A percentile compares a stretch with the other conserved stretches of the same genome.
Conservation (phyloP, 2,113 vertebrate genomes). For the Planiliza haematocheilus region DNA sequence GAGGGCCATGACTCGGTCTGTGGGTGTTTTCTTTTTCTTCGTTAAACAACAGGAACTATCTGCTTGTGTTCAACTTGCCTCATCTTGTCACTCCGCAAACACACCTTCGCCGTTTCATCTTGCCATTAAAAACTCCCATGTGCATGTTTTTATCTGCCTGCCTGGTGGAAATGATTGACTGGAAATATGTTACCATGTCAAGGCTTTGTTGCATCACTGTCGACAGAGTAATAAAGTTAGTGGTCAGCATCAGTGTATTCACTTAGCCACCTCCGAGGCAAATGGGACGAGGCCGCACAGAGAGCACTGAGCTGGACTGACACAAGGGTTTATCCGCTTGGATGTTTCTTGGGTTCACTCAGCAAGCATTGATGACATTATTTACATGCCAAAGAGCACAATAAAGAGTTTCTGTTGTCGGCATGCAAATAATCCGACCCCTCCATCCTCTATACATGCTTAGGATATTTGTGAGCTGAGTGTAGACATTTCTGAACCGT, state of each 20-base stretch:
- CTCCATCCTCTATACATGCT: constrained; percentile 34
- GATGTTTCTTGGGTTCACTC: constrained; percentile 62
- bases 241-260: constrained; percentile 7
- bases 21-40: constrained; percentile 25
- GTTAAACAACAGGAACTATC: constrained; percentile 41
- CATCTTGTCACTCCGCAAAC: constrained; percentile 57
- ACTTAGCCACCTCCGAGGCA: constrained; percentile 45
- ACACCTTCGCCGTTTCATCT: constrained; percentile 43
- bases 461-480: constrained; percentile 40
- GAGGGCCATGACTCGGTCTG: constrained; percentile 6
- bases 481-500: background rate
- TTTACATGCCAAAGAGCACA: constrained; percentile 58
- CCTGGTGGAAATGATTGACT: constrained; percentile 28
- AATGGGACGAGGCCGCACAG: constrained; percentile 30
- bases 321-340: constrained; percentile 35
- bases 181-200: constrained; percentile 10
- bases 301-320: constrained; percentile 40
- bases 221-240: constrained; percentile 16
- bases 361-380: constrained; percentile 63
- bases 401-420: constrained; percentile 38
- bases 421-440: constrained; percentile 29
- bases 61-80: constrained; percentile 59
- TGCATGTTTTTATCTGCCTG: constrained; percentile 63
- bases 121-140: constrained; percentile 5
- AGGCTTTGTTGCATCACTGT: constrained; percentile 1